Conservation (phyloP, 2,113 vertebrate genomes). For the Typhlomys cinereus region DNA sequence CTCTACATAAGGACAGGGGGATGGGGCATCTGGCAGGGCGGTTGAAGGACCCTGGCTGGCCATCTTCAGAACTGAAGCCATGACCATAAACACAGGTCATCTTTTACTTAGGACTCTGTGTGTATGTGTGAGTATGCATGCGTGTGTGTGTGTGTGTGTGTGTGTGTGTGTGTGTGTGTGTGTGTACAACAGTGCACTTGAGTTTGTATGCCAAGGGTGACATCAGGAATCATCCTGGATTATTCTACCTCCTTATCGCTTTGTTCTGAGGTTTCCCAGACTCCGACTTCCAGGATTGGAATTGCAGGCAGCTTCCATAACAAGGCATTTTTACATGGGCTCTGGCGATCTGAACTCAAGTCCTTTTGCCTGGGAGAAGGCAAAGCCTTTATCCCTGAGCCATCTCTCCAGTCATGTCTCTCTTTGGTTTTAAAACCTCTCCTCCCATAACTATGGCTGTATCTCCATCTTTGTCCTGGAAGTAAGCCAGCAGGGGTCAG, state of each 20-base stretch:
- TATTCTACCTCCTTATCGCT: neutral
- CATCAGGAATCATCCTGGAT: neutral
- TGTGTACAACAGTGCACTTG: too few relatives aligned
- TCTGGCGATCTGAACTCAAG: neutral
- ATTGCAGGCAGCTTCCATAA: too few relatives aligned
- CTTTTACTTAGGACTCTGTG: neutral
- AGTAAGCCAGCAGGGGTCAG: too few relatives aligned
- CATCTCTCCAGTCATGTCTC: neutral
- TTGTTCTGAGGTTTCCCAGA: too few relatives aligned
- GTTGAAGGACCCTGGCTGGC: neutral
- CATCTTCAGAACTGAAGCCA: neutral
- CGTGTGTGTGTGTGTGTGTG: neutral
- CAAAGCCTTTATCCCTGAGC: neutral
- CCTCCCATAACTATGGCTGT: rapidly evolving
- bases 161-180: neutral
- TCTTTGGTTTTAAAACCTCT: neutral
- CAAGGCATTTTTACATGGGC: too few relatives aligned
- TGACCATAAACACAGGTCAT: neutral
- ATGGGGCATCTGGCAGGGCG: too few relatives aligned
- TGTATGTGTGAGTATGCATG: neutral
- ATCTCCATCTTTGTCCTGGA: neutral
- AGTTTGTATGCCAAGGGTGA: neutral
- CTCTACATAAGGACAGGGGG: neutral
- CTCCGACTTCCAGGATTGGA: too few relatives aligned
- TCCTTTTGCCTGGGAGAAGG: neutral